Evolutionary conservation across 2,113 vertebrate genomes (phyloP).

Genomic region (Sphaerodactylus townsendi): DNA sequence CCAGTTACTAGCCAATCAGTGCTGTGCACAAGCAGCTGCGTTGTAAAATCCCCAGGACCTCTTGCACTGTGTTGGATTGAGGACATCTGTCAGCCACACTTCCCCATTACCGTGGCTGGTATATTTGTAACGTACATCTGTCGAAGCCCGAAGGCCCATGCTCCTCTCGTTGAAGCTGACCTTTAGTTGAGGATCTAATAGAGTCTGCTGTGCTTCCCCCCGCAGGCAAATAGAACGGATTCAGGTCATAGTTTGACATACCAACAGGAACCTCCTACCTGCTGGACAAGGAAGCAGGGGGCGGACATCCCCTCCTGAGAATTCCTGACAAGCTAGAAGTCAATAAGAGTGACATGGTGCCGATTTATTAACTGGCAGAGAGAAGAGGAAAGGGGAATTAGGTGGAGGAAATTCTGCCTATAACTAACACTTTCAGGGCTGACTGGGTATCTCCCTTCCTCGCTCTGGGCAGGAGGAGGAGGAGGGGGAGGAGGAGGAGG

Average conservation of each 20-base stretch:
- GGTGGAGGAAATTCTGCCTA: conserved; percentile 2
- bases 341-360: not conserved
- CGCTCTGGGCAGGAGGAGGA: not conserved
- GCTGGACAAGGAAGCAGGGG: not conserved
- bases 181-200: conserved; percentile 11
- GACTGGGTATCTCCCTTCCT: not conserved
- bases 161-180: not conserved
- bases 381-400: not conserved
- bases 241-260: conserved; percentile 16
- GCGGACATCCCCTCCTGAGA: not conserved
- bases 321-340: not conserved
- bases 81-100: not conserved
- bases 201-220: not conserved
- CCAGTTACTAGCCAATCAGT: not conserved
- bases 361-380: conserved; percentile 10
- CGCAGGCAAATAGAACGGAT: not conserved
- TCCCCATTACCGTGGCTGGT: not conserved
- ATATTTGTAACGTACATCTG: not conserved
- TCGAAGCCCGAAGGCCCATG: not conserved
- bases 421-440: not conserved
- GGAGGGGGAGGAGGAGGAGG: no score
- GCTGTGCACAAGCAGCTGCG: not conserved
- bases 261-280: conserved; percentile 13
- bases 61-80: no score
- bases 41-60: no score